Evolutionary conservation across 2,797 vertebrate species (phyloP).

Genomic region (Meriones psammophilus): DNA sequence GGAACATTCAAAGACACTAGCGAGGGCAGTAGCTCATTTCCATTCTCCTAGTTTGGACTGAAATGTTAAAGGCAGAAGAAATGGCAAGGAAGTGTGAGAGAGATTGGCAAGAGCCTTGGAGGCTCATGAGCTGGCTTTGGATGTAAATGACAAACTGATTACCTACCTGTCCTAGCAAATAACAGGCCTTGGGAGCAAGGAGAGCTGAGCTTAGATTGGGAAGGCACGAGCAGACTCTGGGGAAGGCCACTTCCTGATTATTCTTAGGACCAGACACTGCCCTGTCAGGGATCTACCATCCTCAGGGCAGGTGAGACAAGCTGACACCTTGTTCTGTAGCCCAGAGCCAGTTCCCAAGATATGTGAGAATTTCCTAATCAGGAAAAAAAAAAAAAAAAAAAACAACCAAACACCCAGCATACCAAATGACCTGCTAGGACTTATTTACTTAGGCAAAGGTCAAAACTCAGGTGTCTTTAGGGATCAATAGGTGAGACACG

Average conservation of each 20-base stretch:
- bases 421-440: background rate
- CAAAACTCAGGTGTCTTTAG: background rate
- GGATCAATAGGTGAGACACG: background rate
- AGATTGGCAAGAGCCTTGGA: background rate
- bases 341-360: background rate
- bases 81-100: background rate
- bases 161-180: background rate
- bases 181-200: background rate
- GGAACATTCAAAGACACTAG: background rate
- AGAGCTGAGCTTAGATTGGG: background rate
- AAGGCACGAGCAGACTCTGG: background rate
- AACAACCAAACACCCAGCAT: background rate
- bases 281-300: background rate
- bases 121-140: background rate
- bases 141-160: background rate
- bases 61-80: conserved; percentile 22
- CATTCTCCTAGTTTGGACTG: background rate
- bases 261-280: background rate
- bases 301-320: background rate
- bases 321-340: conserved; percentile 7
- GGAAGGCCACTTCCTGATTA: conserved; percentile 16
- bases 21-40: background rate
- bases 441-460: conserved; percentile 13
- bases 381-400: conserved; percentile 25
- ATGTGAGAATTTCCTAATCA: conserved; percentile 32